These are phyloP conservation scores for Penaeus indicus DNA, from an alignment of 1,140 invertebrate genomes.

Conservation along the genomic window DNA sequence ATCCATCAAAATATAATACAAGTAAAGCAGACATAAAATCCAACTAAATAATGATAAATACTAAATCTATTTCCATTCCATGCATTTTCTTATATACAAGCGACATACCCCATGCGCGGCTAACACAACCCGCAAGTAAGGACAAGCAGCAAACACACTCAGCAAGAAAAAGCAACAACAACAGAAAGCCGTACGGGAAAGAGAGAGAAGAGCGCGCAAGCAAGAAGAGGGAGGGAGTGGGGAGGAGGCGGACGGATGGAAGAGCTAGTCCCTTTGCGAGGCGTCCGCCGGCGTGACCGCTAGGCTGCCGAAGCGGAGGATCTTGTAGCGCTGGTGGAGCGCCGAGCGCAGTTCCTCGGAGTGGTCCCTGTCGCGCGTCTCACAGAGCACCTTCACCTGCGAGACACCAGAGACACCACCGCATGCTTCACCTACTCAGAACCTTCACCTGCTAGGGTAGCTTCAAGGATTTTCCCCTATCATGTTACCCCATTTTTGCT, in stretches of 20 bases:
- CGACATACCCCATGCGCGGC: no score
- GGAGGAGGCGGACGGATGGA: neutral
- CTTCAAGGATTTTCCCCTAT: neutral
- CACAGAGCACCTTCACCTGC: conserved; percentile 85
- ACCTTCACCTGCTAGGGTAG: neutral
- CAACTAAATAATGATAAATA: no score
- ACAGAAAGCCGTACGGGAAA: neutral
- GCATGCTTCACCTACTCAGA: neutral
- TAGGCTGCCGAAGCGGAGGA: conserved; percentile 69
- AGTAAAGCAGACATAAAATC: no score
- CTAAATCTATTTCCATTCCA: no score
- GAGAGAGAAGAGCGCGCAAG: neutral
- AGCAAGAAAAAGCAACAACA: neutral
- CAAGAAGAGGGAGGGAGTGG: neutral
- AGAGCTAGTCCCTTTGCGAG: neutral
- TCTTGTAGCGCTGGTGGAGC: conserved; percentile 76
- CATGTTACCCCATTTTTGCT: no score
- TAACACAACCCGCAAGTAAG: no score
- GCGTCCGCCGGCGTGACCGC: conserved; percentile 8
- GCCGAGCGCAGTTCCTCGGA: conserved; percentile 77
- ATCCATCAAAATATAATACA: no score
- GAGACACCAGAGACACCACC: conserved; percentile 66
- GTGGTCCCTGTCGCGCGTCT: conserved; percentile 86
- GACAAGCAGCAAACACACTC: neutral
- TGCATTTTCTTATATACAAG: no score